A percentile compares a stretch with the other conserved stretches of the same genome.
These are phyloP conservation scores for Etheostoma nigrum DNA, from an alignment of 2,797 vertebrate genomes.

Conservation along the genomic window DNA sequence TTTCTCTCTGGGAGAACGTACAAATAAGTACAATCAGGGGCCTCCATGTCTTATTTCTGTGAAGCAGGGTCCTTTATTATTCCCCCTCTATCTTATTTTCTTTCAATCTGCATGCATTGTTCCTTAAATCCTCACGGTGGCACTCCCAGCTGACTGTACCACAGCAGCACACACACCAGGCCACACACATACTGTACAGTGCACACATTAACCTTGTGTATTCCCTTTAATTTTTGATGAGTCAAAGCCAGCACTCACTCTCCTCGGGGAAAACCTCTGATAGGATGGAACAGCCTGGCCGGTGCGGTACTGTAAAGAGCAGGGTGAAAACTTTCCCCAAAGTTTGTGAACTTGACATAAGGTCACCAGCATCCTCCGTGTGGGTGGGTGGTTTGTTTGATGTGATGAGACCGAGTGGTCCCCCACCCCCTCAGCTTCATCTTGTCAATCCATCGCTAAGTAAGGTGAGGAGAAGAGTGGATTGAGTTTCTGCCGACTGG, in stretches of 20 bases:
- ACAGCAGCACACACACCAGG: neutral
- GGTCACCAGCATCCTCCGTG: slow-evolving; percentile 17
- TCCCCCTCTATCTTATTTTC: neutral
- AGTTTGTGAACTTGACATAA: slow-evolving; percentile 54
- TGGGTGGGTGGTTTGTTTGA: slow-evolving; percentile 40
- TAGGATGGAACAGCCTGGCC: slow-evolving; percentile 10
- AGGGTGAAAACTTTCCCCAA: slow-evolving; percentile 42
- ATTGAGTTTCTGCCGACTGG: slow-evolving; percentile 55
- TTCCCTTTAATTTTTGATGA: slow-evolving; percentile 59
- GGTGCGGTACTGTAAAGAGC: neutral
- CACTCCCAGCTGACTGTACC: slow-evolving; percentile 59
- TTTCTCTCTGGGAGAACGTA: neutral
- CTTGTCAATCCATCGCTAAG: slow-evolving; percentile 54
- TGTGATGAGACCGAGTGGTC: slow-evolving; percentile 36
- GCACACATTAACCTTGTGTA: slow-evolving; percentile 32
- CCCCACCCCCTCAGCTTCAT: slow-evolving; percentile 18
- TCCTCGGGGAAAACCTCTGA: slow-evolving; percentile 45
- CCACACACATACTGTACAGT: slow-evolving; percentile 12
- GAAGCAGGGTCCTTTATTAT: neutral
- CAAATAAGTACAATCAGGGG: neutral
- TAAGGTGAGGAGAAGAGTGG: slow-evolving; percentile 54
- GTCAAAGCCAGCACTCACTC: slow-evolving; percentile 53
- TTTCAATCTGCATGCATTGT: slow-evolving; percentile 45
- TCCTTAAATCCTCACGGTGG: slow-evolving; percentile 65
- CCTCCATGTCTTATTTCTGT: neutral